Percentiles rank a stretch among this genome's conserved stretches.
Evolutionary conservation across 2,797 vertebrate species (phyloP).

Genomic region (Botia kubotai): DNA sequence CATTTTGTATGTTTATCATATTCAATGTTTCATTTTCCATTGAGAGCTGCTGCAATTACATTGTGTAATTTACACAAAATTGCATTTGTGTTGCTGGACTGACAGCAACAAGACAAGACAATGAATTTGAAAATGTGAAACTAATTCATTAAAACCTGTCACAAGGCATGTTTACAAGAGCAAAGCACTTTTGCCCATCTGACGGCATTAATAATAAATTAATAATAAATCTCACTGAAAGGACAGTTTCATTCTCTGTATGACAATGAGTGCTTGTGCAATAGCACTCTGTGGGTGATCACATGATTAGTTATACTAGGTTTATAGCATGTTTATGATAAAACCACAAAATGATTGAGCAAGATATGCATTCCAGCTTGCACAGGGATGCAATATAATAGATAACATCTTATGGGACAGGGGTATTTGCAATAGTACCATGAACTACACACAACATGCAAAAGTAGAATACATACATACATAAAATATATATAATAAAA

Average conservation of each 20-base stretch:
- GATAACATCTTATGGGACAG: too few relatives aligned
- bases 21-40: conserved; percentile 2
- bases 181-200: not conserved
- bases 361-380: too few relatives aligned
- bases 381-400: too few relatives aligned
- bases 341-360: too few relatives aligned
- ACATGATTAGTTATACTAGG: too few relatives aligned
- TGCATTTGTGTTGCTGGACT: not conserved
- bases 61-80: not conserved
- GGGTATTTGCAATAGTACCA: too few relatives aligned
- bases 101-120: not conserved
- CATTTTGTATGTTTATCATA: not conserved
- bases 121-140: not conserved
- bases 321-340: too few relatives aligned
- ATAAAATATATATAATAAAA: too few relatives aligned
- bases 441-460: too few relatives aligned
- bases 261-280: not conserved
- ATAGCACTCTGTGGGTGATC: not conserved
- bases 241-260: not conserved
- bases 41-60: not conserved
- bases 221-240: not conserved
- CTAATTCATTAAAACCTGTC: conserved; percentile 9
- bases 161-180: not conserved
- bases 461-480: too few relatives aligned
- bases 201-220: not conserved